A percentile compares a stretch with the other conserved stretches of the same genome.
Evolutionary conservation across 2,888 invertebrate species (phyloP).

Genomic region (Mimumesa dahlbomi): DNA sequence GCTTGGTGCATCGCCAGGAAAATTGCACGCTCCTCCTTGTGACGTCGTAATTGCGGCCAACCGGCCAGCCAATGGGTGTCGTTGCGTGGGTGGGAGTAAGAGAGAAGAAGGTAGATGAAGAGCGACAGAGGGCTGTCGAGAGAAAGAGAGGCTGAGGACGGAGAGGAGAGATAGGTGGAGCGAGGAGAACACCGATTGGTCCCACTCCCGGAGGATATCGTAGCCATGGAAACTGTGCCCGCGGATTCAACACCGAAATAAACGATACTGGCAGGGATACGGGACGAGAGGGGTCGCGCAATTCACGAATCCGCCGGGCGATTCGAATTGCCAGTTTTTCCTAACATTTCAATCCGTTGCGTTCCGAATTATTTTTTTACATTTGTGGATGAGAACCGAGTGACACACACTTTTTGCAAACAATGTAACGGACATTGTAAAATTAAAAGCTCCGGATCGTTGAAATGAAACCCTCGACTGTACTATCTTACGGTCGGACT

Average conservation of each 20-base stretch:
- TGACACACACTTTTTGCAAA: no score
- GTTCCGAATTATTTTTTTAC: no score
- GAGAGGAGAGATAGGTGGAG: constrained; percentile 69
- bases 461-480: no score
- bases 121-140: constrained; percentile 15
- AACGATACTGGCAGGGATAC: constrained; percentile 43
- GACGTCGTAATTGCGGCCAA: constrained; percentile 65
- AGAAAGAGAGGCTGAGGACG: constrained; percentile 28
- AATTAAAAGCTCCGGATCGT: no score
- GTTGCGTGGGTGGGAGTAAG: constrained; percentile 36
- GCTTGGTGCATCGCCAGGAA: constrained; percentile 57
- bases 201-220: constrained; percentile 70
- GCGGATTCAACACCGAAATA: constrained; percentile 50
- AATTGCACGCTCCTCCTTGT: constrained; percentile 58
- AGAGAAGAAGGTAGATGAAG: neutral
- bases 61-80: constrained; percentile 62
- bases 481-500: no score
- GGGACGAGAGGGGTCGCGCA: constrained; percentile 16
- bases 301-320: no score
- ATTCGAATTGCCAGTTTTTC: neutral
- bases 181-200: constrained; percentile 71
- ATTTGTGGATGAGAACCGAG: no score
- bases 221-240: constrained; percentile 73
- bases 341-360: no score
- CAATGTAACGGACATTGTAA: no score